These are phyloP conservation scores for Barbus barbus DNA, from an alignment of 2,113 vertebrate genomes.

Conservation along the genomic window DNA sequence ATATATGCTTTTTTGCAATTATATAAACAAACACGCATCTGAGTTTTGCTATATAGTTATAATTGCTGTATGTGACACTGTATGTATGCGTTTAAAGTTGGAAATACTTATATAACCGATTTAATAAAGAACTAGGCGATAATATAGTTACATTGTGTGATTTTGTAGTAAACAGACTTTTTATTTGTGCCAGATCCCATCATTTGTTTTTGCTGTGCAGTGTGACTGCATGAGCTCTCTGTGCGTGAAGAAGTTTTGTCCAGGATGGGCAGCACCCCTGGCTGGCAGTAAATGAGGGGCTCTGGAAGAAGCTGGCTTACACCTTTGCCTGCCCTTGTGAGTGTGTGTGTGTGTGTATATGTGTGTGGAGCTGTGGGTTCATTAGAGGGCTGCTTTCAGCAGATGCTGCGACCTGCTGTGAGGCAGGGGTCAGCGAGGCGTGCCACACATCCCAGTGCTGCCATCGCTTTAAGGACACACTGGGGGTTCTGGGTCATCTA, in stretches of 20 bases:
- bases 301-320: slow-evolving; percentile 64
- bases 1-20: background rate
- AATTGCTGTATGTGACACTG: background rate
- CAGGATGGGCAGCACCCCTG: slow-evolving; percentile 12
- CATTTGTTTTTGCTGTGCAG: background rate
- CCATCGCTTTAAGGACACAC: slow-evolving; percentile 10
- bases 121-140: background rate
- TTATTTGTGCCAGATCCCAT: background rate
- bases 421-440: slow-evolving; percentile 64
- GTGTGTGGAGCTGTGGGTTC: slow-evolving; percentile 72
- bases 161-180: background rate
- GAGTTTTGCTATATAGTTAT: background rate
- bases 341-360: slow-evolving; percentile 66
- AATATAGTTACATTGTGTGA: background rate
- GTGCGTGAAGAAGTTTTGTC: background rate
- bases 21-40: background rate
- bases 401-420: slow-evolving; percentile 71
- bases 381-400: slow-evolving; percentile 74
- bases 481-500: slow-evolving; percentile 4
- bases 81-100: background rate
- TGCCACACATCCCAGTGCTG: slow-evolving; percentile 49
- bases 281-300: slow-evolving; percentile 47
- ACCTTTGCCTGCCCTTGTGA: slow-evolving; percentile 75
- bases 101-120: background rate
- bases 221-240: background rate